phyloP scores from a whole-genome alignment of 2,797 vertebrate genomes.

The Rhinophrynus dorsalis region DNA sequence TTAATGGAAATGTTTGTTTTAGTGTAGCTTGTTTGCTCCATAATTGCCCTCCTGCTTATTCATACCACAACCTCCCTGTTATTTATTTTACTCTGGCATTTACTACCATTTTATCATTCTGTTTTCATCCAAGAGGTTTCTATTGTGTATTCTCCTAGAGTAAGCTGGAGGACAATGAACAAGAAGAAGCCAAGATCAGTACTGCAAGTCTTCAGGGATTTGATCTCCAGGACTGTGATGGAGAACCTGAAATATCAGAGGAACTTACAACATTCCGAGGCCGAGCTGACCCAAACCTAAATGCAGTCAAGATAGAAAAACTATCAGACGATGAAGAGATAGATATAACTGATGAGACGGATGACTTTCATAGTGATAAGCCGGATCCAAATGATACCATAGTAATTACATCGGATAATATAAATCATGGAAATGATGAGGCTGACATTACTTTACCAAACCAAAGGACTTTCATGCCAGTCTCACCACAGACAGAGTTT shows the following conservation, averaged over 20 bases:
- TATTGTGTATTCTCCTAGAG: constrained; percentile 5
- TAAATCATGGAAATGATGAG: constrained; percentile 14
- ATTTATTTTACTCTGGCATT: no score
- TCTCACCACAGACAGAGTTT: background rate
- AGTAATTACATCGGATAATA: background rate
- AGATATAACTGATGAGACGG: constrained; percentile 89
- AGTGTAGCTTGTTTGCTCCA: no score
- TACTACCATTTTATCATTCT: no score
- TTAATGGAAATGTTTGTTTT: no score
- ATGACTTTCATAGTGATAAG: constrained; percentile 60
- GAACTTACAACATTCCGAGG: constrained; percentile 54
- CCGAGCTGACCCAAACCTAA: constrained; percentile 70
- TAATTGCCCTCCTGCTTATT: no score
- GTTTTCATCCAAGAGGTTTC: background rate
- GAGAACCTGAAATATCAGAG: constrained; percentile 12
- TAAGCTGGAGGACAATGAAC: constrained; percentile 54
- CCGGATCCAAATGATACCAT: constrained; percentile 30
- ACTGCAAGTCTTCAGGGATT: constrained; percentile 43
- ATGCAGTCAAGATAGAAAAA: constrained; percentile 87
- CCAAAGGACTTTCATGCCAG: constrained; percentile 30
- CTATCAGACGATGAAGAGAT: constrained; percentile 93
- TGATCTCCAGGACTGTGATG: constrained; percentile 37
- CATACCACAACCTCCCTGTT: no score
- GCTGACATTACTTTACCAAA: constrained; percentile 11
- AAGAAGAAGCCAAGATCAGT: constrained; percentile 51